Evolutionary conservation across 2,888 invertebrate species (phyloP).

Genomic region (Noctuana brunneofusca): DNA sequence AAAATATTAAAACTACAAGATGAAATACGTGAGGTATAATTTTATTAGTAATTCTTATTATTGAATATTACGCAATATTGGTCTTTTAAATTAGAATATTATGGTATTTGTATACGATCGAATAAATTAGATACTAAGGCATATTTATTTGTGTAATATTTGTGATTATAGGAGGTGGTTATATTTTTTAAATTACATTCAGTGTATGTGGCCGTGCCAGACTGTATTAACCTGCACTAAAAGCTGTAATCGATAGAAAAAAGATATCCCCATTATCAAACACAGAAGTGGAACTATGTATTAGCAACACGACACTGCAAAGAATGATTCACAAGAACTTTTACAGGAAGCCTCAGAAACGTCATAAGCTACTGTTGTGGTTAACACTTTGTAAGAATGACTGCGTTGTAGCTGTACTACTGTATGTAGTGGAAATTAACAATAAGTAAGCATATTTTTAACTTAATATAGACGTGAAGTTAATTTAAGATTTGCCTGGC

Average conservation of each 20-base stretch:
- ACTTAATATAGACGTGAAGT: background rate
- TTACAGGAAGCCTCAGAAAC: too few species aligned
- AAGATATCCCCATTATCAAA: too few species aligned
- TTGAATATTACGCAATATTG: constrained; percentile 33
- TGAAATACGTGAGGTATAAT: constrained; percentile 28
- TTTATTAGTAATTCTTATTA: constrained; percentile 20
- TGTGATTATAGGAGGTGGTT: constrained; percentile 32
- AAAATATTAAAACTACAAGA: constrained; percentile 28
- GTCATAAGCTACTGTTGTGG: too few species aligned
- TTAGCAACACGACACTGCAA: too few species aligned
- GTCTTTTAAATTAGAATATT: constrained; percentile 27
- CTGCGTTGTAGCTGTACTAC: background rate
- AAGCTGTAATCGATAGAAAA: too few species aligned
- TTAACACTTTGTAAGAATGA: too few species aligned
- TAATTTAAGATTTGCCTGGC: constrained; percentile 11
- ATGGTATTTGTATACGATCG: constrained; percentile 19
- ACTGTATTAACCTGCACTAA: background rate
- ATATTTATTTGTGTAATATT: constrained; percentile 20
- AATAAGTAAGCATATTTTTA: too few species aligned
- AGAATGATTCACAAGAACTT: too few species aligned
- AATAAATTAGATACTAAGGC: constrained; percentile 29
- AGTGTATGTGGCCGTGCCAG: constrained; percentile 15
- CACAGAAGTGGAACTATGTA: too few species aligned
- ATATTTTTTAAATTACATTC: constrained; percentile 16
- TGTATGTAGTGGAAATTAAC: background rate